Conservation (phyloP, 64 coral and sea anemone genomes). For the Platygyra sinensis region DNA sequence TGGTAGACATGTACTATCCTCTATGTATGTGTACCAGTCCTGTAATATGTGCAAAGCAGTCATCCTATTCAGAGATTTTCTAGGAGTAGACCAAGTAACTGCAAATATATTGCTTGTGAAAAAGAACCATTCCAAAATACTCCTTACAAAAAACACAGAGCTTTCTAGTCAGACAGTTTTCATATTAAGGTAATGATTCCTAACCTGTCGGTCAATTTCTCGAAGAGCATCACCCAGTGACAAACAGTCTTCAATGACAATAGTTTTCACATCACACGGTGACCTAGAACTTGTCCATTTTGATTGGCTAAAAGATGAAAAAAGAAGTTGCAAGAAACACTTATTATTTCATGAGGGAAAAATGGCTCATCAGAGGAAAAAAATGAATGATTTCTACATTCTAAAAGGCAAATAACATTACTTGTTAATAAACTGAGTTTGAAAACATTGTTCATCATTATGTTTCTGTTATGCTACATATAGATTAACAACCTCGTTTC, state of each 20-base stretch:
- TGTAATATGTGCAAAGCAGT: no score
- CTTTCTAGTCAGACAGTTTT: no score
- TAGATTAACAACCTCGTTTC: no score
- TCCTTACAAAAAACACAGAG: no score
- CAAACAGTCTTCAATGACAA: constrained; percentile 85
- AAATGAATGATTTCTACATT: background rate
- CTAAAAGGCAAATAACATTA: background rate
- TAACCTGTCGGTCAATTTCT: constrained; percentile 98
- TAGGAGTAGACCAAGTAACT: background rate
- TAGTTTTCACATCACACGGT: constrained; percentile 77
- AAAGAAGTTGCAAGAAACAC: background rate
- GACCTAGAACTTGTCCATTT: constrained; percentile 77
- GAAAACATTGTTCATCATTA: no score
- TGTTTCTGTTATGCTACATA: no score
- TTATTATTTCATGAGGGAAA: background rate
- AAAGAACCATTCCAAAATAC: no score
- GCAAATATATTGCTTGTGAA: no score
- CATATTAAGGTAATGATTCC: background rate
- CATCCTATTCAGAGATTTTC: no score
- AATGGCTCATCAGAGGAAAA: background rate
- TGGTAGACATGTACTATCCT: no score
- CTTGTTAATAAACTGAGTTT: background rate
- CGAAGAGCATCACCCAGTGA: constrained; percentile 95
- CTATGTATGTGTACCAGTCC: no score
- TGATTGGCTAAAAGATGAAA: constrained; percentile 65